phyloP scores from a whole-genome alignment of 2,113 vertebrate genomes.

The Sorex fumeus region DNA sequence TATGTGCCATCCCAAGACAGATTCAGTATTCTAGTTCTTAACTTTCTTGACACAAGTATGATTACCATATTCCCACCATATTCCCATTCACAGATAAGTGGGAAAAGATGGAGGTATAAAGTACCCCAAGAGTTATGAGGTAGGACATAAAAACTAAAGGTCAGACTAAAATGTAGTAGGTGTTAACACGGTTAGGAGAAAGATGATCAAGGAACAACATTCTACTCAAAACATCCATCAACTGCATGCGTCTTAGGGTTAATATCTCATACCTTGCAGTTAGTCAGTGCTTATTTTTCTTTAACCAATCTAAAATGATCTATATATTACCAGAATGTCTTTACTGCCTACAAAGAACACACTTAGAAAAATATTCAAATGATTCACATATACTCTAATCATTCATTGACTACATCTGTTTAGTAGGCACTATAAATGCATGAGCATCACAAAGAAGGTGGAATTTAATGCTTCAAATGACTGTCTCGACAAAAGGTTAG shows the following conservation, averaged over 20 bases:
- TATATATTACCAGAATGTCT: not conserved
- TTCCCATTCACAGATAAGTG: not conserved
- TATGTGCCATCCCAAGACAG: constrained; percentile 8
- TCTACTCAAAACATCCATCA: not conserved
- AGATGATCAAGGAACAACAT: constrained; percentile 11
- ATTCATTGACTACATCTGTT: not conserved
- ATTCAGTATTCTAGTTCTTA: not conserved
- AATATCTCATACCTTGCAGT: not conserved
- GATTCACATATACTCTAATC: not conserved
- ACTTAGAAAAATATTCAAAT: not conserved
- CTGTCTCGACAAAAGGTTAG: too few relatives aligned
- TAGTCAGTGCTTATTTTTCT: constrained; percentile 17
- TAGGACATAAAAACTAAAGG: not conserved
- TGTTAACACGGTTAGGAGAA: not conserved
- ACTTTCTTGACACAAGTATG: constrained; percentile 29
- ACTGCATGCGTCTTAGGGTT: not conserved
- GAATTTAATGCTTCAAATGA: not conserved
- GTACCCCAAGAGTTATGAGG: not conserved
- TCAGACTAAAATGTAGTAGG: not conserved
- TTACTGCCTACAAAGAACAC: constrained; percentile 4
- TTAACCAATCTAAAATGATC: constrained; percentile 1
- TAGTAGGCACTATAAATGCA: constrained; percentile 17
- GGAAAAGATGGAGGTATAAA: not conserved
- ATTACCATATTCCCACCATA: not conserved
- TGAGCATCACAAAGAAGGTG: not conserved